These are phyloP conservation scores for Notodonta dromedarius DNA, from an alignment of 2,888 invertebrate genomes.

Conservation along the genomic window DNA sequence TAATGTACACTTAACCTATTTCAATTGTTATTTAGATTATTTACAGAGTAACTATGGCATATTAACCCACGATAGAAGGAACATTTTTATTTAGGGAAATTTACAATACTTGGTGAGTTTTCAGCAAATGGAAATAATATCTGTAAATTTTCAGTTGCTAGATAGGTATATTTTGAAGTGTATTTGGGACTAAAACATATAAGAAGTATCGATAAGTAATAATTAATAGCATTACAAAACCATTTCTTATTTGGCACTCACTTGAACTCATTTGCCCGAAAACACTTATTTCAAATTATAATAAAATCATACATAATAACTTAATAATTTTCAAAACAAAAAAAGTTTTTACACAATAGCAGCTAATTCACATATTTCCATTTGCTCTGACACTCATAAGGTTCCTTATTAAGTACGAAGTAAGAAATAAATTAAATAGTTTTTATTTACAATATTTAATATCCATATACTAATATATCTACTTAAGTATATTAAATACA, in stretches of 20 bases:
- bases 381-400: conserved; percentile 25
- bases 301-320: too few relatives aligned
- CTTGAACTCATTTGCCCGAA: too few relatives aligned
- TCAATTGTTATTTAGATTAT: conserved; percentile 35
- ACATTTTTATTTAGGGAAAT: conserved; percentile 48
- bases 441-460: conserved; percentile 45
- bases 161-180: too few relatives aligned
- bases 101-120: conserved; percentile 42
- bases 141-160: too few relatives aligned
- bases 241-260: too few relatives aligned
- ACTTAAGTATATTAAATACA: not conserved
- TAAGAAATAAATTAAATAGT: conserved; percentile 61
- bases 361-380: not conserved
- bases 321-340: not conserved
- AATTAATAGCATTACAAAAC: too few relatives aligned
- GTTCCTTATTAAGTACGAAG: conserved; percentile 56
- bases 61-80: conserved; percentile 53
- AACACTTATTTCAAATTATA: too few relatives aligned
- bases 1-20: conserved; percentile 55
- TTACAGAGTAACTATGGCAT: conserved; percentile 53
- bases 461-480: not conserved
- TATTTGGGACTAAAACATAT: too few relatives aligned
- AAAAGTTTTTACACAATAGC: not conserved
- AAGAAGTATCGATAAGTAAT: too few relatives aligned
- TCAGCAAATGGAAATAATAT: conserved; percentile 17